These are phyloP conservation scores for Sinocyclocheilus maitianheensis DNA, from an alignment of 2,113 vertebrate genomes.

Conservation along the genomic window DNA sequence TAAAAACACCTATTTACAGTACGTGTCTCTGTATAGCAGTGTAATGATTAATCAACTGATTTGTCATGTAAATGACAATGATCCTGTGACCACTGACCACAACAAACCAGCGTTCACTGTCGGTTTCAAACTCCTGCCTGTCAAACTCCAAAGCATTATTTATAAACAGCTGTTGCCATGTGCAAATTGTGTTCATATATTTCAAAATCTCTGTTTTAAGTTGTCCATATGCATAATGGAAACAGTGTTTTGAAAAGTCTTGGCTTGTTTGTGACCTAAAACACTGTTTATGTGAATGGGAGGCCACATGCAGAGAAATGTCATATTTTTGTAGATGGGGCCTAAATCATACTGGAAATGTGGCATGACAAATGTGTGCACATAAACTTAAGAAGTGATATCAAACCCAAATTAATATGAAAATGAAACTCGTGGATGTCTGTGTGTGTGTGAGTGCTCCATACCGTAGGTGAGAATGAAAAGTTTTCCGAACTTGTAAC, in stretches of 20 bases:
- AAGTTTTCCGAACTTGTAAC: slow-evolving; percentile 77
- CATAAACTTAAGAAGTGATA: neutral
- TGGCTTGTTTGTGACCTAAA: neutral
- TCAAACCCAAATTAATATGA: neutral
- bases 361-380: neutral
- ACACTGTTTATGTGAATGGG: neutral
- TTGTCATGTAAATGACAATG: neutral
- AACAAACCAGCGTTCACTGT: neutral
- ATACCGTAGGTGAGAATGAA: slow-evolving; percentile 65
- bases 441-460: slow-evolving; percentile 31
- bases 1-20: no score
- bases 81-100: neutral
- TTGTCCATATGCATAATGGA: neutral
- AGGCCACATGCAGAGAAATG: neutral
- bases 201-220: neutral
- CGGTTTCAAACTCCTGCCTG: neutral
- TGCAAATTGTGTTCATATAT: neutral
- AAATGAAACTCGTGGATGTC: slow-evolving; percentile 41
- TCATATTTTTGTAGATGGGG: neutral
- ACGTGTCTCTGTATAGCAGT: no score
- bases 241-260: neutral
- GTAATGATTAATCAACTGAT: no score
- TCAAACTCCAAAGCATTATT: neutral
- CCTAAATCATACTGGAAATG: neutral
- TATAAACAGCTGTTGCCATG: neutral